These are phyloP conservation scores for Pungitius pungitius DNA, from an alignment of 2,113 vertebrate genomes.

Conservation along the genomic window DNA sequence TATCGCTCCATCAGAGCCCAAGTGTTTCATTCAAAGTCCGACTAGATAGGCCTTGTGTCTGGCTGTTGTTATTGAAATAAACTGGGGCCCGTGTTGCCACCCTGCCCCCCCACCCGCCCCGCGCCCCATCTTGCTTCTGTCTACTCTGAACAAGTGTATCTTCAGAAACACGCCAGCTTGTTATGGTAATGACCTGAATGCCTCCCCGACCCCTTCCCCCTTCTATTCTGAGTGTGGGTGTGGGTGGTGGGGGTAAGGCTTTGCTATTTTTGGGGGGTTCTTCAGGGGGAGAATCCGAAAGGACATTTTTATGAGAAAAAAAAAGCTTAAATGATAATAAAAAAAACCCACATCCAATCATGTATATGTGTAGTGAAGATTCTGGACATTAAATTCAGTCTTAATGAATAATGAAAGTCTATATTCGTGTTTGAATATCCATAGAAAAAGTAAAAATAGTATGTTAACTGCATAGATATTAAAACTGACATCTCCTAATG, in stretches of 20 bases:
- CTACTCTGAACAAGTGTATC: constrained; percentile 85
- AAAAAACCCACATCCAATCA: neutral
- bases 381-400: neutral
- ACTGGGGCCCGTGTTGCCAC: constrained; percentile 64
- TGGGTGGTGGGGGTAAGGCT: constrained; percentile 45
- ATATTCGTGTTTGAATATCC: neutral
- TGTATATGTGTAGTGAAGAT: neutral
- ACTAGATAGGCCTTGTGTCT: constrained; percentile 81
- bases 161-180: constrained; percentile 86
- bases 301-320: constrained; percentile 58
- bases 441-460: constrained; percentile 1
- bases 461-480: constrained; percentile 10
- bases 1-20: constrained; percentile 80
- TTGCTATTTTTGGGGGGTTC: constrained; percentile 43
- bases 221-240: constrained; percentile 29
- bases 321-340: constrained; percentile 30
- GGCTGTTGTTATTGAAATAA: constrained; percentile 85
- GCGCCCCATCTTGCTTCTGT: constrained; percentile 60
- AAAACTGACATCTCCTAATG: neutral
- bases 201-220: constrained; percentile 12
- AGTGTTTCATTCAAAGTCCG: constrained; percentile 81
- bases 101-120: constrained; percentile 49
- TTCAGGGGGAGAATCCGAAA: constrained; percentile 52
- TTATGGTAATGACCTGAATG: constrained; percentile 83
- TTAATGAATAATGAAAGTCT: neutral